Conservation (phyloP, 2,888 invertebrate species). For the Lycia hirtaria region DNA sequence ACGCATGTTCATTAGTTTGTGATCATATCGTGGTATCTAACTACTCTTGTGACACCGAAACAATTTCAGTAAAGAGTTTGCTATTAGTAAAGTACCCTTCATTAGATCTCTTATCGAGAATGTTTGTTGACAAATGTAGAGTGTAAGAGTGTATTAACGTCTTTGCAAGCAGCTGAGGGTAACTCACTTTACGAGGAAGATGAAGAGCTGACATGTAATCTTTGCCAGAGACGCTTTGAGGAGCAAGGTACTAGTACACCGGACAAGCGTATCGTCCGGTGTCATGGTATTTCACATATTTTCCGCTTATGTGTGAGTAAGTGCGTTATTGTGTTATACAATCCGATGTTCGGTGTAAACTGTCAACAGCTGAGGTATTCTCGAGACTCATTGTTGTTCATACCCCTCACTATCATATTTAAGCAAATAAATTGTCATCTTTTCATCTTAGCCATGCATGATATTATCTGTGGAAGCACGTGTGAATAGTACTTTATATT, state of each 20-base stretch:
- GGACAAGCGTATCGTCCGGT: slow-evolving; percentile 73
- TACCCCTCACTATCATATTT: slow-evolving; percentile 54
- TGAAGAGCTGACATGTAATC: slow-evolving; percentile 89
- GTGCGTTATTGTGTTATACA: slow-evolving; percentile 80
- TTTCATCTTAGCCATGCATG: slow-evolving; percentile 67
- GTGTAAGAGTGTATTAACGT: slow-evolving; percentile 83
- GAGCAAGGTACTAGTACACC: slow-evolving; percentile 88
- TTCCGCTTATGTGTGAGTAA: slow-evolving; percentile 85
- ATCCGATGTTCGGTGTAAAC: slow-evolving; percentile 58
- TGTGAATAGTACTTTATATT: slow-evolving; percentile 60
- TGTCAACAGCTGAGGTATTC: slow-evolving; percentile 54
- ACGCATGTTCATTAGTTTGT: slow-evolving; percentile 55
- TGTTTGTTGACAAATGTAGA: slow-evolving; percentile 56
- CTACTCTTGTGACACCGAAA: slow-evolving; percentile 35
- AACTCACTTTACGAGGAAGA: slow-evolving; percentile 87
- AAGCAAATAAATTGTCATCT: slow-evolving; percentile 54
- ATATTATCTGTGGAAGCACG: slow-evolving; percentile 61
- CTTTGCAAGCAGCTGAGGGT: slow-evolving; percentile 88
- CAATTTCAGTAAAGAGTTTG: slow-evolving; percentile 33
- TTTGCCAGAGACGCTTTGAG: slow-evolving; percentile 92
- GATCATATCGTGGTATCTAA: slow-evolving; percentile 47
- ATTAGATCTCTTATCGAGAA: slow-evolving; percentile 37
- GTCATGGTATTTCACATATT: slow-evolving; percentile 73
- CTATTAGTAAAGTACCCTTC: slow-evolving; percentile 35
- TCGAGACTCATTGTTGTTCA: slow-evolving; percentile 53